Conservation (phyloP, 2,888 invertebrate genomes). For the Amaurobius ferox region DNA sequence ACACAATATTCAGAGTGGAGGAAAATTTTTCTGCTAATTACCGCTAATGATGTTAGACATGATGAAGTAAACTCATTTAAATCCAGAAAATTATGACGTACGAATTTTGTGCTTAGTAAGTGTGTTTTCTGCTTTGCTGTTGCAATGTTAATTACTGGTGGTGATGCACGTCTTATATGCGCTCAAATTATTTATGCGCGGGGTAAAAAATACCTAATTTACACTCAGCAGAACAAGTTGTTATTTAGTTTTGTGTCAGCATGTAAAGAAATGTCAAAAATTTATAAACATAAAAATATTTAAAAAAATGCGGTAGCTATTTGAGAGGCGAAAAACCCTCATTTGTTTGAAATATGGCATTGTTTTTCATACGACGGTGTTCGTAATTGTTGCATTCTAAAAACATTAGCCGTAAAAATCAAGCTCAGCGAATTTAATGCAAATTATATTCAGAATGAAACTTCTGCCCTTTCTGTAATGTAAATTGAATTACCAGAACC, state of each 20-base stretch:
- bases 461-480: not conserved
- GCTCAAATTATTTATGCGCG: constrained; percentile 50
- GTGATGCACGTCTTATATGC: constrained; percentile 21
- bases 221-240: constrained; percentile 21
- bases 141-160: constrained; percentile 50
- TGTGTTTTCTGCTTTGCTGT: constrained; percentile 39
- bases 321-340: not conserved
- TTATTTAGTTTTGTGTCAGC: constrained; percentile 34
- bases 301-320: not conserved
- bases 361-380: not conserved
- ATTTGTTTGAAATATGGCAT: not conserved
- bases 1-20: constrained; percentile 34
- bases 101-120: constrained; percentile 43
- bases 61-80: constrained; percentile 70
- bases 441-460: not conserved
- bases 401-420: not conserved
- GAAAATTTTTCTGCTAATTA: constrained; percentile 64
- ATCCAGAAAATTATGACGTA: constrained; percentile 62
- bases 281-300: not conserved
- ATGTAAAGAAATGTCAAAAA: constrained; percentile 19
- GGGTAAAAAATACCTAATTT: constrained; percentile 31
- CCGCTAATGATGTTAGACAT: constrained; percentile 69
- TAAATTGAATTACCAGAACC: not conserved
- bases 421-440: constrained; percentile 7
- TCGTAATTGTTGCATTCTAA: not conserved